phyloP scores from a whole-genome alignment of 1,140 invertebrate species.

The Macrosteles quadrilineatus region DNA sequence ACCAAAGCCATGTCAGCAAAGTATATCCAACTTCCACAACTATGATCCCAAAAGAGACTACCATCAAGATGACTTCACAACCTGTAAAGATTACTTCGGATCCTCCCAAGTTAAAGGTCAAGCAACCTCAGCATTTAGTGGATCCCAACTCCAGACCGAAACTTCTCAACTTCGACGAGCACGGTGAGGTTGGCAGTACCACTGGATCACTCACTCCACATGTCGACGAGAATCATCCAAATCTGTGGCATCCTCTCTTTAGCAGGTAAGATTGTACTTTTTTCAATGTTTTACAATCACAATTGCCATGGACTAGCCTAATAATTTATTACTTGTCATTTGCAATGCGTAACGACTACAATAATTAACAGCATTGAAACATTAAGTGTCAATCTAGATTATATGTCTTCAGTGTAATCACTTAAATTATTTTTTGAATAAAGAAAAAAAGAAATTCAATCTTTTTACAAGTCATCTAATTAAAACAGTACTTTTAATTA shows the following conservation, averaged over 20 bases:
- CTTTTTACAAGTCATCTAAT: too few species aligned
- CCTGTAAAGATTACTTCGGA: slow-evolving; percentile 35
- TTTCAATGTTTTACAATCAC: too few species aligned
- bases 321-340: too few species aligned
- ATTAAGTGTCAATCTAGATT: too few species aligned
- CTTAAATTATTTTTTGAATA: too few species aligned
- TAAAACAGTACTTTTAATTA: too few species aligned
- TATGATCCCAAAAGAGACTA: slow-evolving; percentile 5
- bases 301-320: too few species aligned
- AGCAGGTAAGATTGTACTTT: slow-evolving; percentile 58
- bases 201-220: slow-evolving; percentile 49
- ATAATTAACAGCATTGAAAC: too few species aligned
- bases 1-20: neutral
- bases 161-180: slow-evolving; percentile 43
- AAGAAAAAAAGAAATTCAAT: too few species aligned
- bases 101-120: slow-evolving; percentile 45
- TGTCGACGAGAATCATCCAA: slow-evolving; percentile 55
- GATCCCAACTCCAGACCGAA: slow-evolving; percentile 46
- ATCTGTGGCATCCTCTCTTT: slow-evolving; percentile 69
- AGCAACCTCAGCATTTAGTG: slow-evolving; percentile 50
- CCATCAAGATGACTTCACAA: slow-evolving; percentile 1
- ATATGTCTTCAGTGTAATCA: too few species aligned
- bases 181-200: slow-evolving; percentile 60
- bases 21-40: slow-evolving; percentile 3
- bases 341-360: too few species aligned